phyloP scores from a whole-genome alignment of 2,113 vertebrate genomes.

The Brienomyrus longianalis region DNA sequence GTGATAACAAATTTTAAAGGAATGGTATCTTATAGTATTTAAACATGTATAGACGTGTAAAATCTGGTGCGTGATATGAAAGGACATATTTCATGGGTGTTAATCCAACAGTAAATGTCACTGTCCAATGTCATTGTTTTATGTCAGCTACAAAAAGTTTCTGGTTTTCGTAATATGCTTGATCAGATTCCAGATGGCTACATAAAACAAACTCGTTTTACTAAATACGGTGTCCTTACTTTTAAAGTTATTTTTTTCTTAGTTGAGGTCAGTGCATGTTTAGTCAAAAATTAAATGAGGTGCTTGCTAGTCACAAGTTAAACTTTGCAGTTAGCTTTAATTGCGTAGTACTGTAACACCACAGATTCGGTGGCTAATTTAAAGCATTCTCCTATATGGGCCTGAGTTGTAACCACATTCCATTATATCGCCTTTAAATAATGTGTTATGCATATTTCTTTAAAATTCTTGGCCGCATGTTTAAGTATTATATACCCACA shows the following conservation, averaged over 20 bases:
- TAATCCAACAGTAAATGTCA: conserved; percentile 69
- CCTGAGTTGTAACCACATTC: neutral
- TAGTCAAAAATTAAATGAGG: neutral
- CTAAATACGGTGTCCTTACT: conserved; percentile 18
- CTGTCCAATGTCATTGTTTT: conserved; percentile 33
- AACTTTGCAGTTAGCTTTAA: neutral
- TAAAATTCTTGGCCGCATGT: neutral
- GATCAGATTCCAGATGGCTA: neutral
- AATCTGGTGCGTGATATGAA: conserved; percentile 19
- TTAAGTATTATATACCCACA: neutral
- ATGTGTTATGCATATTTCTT: neutral
- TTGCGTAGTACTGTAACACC: neutral
- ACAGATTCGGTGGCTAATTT: neutral
- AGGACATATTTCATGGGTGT: conserved; percentile 67
- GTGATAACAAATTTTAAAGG: neutral
- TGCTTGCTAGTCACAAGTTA: neutral
- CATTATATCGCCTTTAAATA: neutral
- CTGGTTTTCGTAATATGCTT: neutral
- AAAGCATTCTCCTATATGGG: neutral
- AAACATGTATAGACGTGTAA: neutral
- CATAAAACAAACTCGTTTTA: neutral
- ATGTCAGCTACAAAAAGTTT: conserved; percentile 58
- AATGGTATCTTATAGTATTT: neutral
- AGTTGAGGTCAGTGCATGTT: neutral
- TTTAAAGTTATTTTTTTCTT: conserved; percentile 41